Conservation (phyloP, 2,113 vertebrate species). For the Tretioscincus oriximinensis region DNA sequence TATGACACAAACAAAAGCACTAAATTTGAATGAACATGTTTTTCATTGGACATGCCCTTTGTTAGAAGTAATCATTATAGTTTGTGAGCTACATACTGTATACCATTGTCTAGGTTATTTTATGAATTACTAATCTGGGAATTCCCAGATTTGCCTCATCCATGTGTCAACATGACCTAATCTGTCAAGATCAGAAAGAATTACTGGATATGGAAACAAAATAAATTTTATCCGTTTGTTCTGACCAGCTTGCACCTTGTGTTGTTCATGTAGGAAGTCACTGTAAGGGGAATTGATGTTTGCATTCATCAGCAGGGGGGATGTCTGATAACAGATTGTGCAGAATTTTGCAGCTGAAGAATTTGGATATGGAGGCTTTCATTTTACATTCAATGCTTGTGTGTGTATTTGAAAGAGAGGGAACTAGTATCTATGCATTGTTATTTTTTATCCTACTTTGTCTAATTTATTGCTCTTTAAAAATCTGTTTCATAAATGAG, state of each 20-base stretch:
- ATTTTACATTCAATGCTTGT: neutral
- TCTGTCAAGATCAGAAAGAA: too few species aligned
- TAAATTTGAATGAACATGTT: too few species aligned
- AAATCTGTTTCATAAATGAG: neutral
- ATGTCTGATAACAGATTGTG: neutral
- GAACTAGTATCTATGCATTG: neutral
- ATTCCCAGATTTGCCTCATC: too few species aligned
- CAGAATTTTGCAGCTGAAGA: neutral
- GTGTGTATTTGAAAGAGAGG: neutral
- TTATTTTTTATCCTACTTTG: neutral
- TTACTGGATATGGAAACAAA: too few species aligned
- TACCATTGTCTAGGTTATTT: too few species aligned
- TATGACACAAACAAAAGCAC: too few species aligned
- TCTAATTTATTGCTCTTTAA: conserved; percentile 19
- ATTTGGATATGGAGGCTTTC: neutral
- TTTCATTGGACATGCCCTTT: neutral
- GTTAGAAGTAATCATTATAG: neutral
- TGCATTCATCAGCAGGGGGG: neutral
- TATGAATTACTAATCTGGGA: too few species aligned
- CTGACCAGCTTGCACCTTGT: neutral
- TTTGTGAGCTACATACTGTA: neutral
- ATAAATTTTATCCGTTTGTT: too few species aligned
- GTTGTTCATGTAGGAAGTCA: neutral
- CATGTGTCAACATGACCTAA: too few species aligned
- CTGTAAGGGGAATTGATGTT: neutral